Evolutionary conservation across 2,113 vertebrate genomes (phyloP), one percentile per base, ranked within the genome.

Genomic region (Notarius lentiginosus): DNA sequence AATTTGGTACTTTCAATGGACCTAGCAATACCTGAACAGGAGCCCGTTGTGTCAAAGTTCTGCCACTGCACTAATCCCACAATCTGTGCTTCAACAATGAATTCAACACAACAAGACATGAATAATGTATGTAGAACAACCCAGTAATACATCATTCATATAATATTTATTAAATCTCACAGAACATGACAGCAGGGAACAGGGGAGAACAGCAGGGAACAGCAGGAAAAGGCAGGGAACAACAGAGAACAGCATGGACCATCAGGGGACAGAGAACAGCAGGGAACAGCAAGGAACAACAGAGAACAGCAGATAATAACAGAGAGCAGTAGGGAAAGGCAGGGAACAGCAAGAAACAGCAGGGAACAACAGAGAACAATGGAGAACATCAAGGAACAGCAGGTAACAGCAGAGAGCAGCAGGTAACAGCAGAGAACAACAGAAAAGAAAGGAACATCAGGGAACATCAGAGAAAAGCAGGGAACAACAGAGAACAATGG

Each of bases 111-210:
- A 76, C 47, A 85, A 34, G 58, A 66, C 24, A 53, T 30, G 15
- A 15, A 85, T 65, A 47, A 79, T 85, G 41, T 65, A 85, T 53
- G 10, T 76, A 85, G 14, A 22, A 66, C 75, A 68, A 80, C 65
- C 47, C 47, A 66, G 18, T 22, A 86, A 55, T 76, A 65, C n/a
- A 1, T 34, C n/a, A 47, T 22, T 85, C 73, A n/a, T 61, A n/a
- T 27, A 58, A 34, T 30, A 61, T 17, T 63, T 77, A 85, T 84
- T 84, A 77, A 22, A 85, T 65, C 73, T 79, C 24, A 86, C 30
- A 49, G 77, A 60, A 53, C 51, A 80, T 58, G 61, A 47, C 61
- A 85, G 58, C 27, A 34, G 24, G 20, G n/a, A 22, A 66, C 15
- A 72, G 30, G 17, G 30, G 30, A 5, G 5, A 66, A 66, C 65